These are phyloP conservation scores for Metallyticus violacea DNA, from an alignment of 2,888 invertebrate species.

Conservation along the genomic window DNA sequence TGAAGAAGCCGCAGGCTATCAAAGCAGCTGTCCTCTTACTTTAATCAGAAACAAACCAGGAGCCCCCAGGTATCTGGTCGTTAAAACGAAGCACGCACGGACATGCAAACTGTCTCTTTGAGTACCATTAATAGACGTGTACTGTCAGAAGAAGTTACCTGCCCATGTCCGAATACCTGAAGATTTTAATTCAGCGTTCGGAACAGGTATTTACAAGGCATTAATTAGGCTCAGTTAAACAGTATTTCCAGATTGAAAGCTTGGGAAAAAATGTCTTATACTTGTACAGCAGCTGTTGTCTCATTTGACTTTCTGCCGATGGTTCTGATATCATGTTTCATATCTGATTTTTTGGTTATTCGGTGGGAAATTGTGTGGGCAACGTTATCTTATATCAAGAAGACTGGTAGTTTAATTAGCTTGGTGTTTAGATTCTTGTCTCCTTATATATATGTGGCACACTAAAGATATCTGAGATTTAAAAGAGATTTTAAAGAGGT, in stretches of 20 bases:
- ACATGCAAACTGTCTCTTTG: background rate
- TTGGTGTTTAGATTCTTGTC: background rate
- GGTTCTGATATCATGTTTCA: background rate
- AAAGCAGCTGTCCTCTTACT: background rate
- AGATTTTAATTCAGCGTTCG: background rate
- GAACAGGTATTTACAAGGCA: background rate
- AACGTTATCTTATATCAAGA: background rate
- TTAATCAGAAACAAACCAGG: background rate
- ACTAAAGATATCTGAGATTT: background rate
- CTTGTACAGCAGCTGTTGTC: background rate
- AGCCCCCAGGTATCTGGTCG: background rate
- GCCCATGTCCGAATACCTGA: background rate
- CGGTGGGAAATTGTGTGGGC: background rate
- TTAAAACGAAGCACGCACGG: background rate
- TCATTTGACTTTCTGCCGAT: background rate
- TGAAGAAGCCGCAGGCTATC: background rate
- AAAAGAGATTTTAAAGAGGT: too few species aligned
- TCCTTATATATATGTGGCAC: background rate
- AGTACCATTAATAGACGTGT: background rate
- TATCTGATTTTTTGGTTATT: background rate
- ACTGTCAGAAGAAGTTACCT: background rate
- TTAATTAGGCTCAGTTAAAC: background rate
- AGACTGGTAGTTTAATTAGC: background rate
- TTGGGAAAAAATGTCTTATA: background rate
- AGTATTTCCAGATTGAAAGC: background rate